phyloP scores from a whole-genome alignment of 2,888 invertebrate species.

The Drosophila mayaguana region DNA sequence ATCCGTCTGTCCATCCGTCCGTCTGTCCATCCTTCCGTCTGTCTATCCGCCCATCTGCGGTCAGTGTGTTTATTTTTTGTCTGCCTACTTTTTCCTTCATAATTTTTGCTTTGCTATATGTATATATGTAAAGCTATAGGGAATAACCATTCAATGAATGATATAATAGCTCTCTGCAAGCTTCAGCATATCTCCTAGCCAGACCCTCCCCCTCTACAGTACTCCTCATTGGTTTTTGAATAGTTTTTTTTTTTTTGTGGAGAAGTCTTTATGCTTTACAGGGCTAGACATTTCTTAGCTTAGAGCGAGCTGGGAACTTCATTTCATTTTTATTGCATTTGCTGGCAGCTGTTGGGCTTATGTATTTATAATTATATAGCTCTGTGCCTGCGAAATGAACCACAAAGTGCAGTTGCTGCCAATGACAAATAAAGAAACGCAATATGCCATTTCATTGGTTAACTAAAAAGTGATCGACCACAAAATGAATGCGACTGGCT shows the following conservation, averaged over 20 bases:
- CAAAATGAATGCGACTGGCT: constrained; percentile 7
- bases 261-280: background rate
- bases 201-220: too few relatives aligned
- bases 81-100: background rate
- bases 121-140: background rate
- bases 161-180: background rate
- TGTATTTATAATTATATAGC: background rate
- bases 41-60: too few relatives aligned
- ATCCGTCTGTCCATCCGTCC: background rate
- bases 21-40: background rate
- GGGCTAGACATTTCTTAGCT: too few relatives aligned
- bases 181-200: background rate
- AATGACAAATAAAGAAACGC: background rate
- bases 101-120: background rate
- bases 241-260: constrained; percentile 1
- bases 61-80: too few relatives aligned
- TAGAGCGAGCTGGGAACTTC: background rate
- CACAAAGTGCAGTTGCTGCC: constrained; percentile 6
- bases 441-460: constrained; percentile 6
- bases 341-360: background rate
- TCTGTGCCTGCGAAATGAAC: background rate
- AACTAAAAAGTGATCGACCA: constrained; percentile 1
- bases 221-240: background rate
- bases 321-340: background rate
- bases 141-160: background rate